Evolutionary conservation across 2,113 vertebrate genomes (phyloP).

Genomic region (Myodes glareolus): DNA sequence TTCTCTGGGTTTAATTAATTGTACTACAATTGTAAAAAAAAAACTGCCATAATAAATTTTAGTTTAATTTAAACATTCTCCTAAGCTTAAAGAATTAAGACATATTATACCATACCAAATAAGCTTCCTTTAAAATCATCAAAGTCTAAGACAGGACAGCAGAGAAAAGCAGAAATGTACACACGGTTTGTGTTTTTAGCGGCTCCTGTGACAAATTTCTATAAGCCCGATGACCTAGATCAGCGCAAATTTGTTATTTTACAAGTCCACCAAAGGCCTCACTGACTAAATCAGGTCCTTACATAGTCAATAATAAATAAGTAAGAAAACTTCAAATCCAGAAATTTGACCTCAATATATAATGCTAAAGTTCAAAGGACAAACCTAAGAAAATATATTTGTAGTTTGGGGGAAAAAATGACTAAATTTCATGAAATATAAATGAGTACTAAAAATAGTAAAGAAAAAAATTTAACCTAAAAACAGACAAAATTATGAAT

Average conservation of each 20-base stretch:
- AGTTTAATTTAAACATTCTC: not conserved
- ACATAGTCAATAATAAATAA: not conserved
- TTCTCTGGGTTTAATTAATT: no score
- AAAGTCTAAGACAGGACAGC: not conserved
- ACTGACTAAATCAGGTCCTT: not conserved
- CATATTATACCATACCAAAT: not conserved
- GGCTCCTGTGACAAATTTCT: not conserved
- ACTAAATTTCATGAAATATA: not conserved
- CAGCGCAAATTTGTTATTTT: not conserved
- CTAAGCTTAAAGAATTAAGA: not conserved
- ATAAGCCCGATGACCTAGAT: not conserved
- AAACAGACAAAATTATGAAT: not conserved
- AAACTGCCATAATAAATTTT: conserved; percentile 2
- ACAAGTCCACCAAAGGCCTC: not conserved
- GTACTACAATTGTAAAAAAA: no score
- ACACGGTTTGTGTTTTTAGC: not conserved
- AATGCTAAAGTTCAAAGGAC: not conserved
- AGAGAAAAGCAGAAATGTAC: not conserved
- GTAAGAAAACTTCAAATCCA: not conserved
- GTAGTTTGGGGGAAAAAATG: not conserved
- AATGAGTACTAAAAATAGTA: not conserved
- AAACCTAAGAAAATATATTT: not conserved
- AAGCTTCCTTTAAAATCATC: not conserved
- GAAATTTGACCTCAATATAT: not conserved
- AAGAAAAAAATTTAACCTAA: not conserved